A percentile compares a stretch with the other conserved stretches of the same genome.
Evolutionary conservation across 2,888 invertebrate genomes (phyloP).

Genomic region (Gasteruption jaculator): DNA sequence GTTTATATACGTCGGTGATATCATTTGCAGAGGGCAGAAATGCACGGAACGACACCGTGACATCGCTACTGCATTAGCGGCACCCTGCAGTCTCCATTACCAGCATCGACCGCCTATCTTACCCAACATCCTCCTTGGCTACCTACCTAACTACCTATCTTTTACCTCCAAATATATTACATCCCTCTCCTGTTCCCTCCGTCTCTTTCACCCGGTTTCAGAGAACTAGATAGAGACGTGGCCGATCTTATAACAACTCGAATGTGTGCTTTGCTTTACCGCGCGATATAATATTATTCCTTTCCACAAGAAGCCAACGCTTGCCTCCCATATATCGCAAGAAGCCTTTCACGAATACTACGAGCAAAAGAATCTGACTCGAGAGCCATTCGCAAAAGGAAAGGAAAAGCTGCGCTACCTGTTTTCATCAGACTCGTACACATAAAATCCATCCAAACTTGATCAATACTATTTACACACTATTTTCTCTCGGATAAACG

Average conservation of each 20-base stretch:
- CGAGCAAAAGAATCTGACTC: too few species aligned
- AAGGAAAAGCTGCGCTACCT: too few species aligned
- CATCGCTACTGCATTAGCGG: constrained; percentile 53
- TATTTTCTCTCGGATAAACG: too few species aligned
- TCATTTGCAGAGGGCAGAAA: constrained; percentile 25
- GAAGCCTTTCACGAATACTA: too few species aligned
- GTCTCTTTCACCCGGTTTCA: constrained; percentile 23
- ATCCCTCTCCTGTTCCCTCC: constrained; percentile 28
- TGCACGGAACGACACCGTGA: constrained; percentile 33
- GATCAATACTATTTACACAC: too few species aligned
- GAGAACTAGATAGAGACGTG: constrained; percentile 44
- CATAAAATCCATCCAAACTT: too few species aligned
- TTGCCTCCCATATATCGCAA: too few species aligned
- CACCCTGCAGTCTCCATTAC: constrained; percentile 51
- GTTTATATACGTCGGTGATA: constrained; percentile 26
- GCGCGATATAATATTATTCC: too few species aligned
- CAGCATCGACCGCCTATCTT: constrained; percentile 40
- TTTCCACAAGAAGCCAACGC: too few species aligned
- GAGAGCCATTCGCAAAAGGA: too few species aligned
- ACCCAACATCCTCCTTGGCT: constrained; percentile 42
- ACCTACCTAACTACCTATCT: constrained; percentile 40
- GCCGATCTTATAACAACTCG: constrained; percentile 37
- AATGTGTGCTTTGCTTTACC: too few species aligned
- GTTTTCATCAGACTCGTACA: too few species aligned
- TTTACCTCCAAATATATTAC: constrained; percentile 44